Evolutionary conservation across 2,888 invertebrate species (phyloP).

Genomic region (Acronicta psi): DNA sequence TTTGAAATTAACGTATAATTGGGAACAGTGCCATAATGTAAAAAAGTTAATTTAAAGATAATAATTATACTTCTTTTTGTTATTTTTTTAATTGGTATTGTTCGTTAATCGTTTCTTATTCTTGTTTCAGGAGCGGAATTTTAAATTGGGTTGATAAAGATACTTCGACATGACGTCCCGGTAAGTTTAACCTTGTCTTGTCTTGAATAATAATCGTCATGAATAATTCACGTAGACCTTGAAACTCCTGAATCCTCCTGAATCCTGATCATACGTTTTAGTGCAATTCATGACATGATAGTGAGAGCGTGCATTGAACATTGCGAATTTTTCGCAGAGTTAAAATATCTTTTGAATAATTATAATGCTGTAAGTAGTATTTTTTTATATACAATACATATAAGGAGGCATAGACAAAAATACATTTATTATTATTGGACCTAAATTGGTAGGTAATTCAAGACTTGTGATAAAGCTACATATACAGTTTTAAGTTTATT

Average conservation of each 20-base stretch:
- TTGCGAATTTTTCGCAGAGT: neutral
- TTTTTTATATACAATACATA: neutral
- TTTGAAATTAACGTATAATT: too few relatives aligned
- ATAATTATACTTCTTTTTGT: too few relatives aligned
- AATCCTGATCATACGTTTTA: neutral
- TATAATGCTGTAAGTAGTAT: neutral
- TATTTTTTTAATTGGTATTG: neutral
- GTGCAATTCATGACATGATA: slow-evolving; percentile 6
- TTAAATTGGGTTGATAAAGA: slow-evolving; percentile 57
- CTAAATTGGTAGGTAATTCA: neutral
- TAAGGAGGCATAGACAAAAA: too few relatives aligned
- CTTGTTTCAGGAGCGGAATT: slow-evolving; percentile 71
- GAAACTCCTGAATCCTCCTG: slow-evolving; percentile 12
- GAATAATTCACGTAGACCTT: slow-evolving; percentile 18
- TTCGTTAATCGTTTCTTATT: slow-evolving; percentile 21
- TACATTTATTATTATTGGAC: too few relatives aligned
- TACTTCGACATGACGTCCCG: slow-evolving; percentile 75
- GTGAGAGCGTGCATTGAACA: neutral
- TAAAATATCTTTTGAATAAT: neutral
- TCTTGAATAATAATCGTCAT: slow-evolving; percentile 3
- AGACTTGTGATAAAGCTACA: neutral
- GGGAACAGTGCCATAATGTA: too few relatives aligned
- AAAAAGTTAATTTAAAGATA: too few relatives aligned
- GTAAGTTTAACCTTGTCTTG: slow-evolving; percentile 63
- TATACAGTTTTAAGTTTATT: too few relatives aligned